Conservation (phyloP, 2,797 vertebrate genomes). For the Xiphophorus birchmanni region DNA sequence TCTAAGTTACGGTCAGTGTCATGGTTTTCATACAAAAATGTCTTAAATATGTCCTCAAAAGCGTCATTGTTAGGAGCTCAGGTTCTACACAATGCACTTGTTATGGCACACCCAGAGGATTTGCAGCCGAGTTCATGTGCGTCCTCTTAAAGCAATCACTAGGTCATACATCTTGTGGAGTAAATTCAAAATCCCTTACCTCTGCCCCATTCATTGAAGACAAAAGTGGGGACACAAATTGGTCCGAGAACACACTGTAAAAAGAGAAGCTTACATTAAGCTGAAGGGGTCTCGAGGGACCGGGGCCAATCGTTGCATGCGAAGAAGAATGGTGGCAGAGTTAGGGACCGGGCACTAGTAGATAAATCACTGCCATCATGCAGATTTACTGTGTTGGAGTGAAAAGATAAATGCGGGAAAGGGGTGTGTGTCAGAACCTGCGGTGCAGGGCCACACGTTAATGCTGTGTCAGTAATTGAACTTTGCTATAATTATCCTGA, state of each 20-base stretch:
- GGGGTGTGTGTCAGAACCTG: slow-evolving; percentile 85
- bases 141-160: slow-evolving; percentile 67
- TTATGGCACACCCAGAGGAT: slow-evolving; percentile 70
- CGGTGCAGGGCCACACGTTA: slow-evolving; percentile 84
- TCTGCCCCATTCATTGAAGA: slow-evolving; percentile 80
- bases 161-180: slow-evolving; percentile 79
- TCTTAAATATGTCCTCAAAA: slow-evolving; percentile 46
- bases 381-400: slow-evolving; percentile 90
- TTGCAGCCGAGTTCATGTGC: slow-evolving; percentile 67
- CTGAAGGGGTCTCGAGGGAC: slow-evolving; percentile 91
- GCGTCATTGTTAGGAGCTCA: slow-evolving; percentile 68
- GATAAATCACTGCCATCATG: slow-evolving; percentile 95
- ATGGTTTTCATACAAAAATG: slow-evolving; percentile 55
- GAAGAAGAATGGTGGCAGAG: slow-evolving; percentile 86
- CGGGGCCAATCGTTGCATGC: slow-evolving; percentile 80
- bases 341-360: slow-evolving; percentile 77
- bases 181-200: slow-evolving; percentile 79
- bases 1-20: slow-evolving; percentile 62
- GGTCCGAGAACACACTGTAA: slow-evolving; percentile 85
- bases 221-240: slow-evolving; percentile 84
- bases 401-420: slow-evolving; percentile 96
- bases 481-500: slow-evolving; percentile 98
- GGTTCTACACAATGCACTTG: slow-evolving; percentile 67
- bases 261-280: slow-evolving; percentile 86
- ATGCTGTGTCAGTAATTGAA: slow-evolving; percentile 97